Percentiles rank a stretch among this genome's conserved stretches.
Conservation (phyloP, 2,797 vertebrate genomes). For the Poliocrania exsul region DNA sequence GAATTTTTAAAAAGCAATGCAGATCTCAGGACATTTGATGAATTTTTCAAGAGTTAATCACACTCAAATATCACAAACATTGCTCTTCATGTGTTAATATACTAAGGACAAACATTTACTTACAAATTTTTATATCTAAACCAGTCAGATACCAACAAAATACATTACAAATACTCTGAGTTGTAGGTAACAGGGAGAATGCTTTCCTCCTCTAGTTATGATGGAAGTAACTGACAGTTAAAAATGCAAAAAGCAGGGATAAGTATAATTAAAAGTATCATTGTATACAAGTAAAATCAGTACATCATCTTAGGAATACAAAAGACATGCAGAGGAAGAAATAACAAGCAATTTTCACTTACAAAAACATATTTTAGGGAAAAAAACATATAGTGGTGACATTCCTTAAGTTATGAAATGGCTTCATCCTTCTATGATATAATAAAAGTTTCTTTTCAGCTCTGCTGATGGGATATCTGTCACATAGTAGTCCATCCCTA, state of each 20-base stretch:
- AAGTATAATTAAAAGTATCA: background rate
- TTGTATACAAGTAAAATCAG: background rate
- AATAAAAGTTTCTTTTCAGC: background rate
- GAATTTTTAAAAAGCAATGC: slow-evolving; percentile 74
- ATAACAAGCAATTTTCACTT: background rate
- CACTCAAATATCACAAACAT: slow-evolving; percentile 52
- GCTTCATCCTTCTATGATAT: background rate
- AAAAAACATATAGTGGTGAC: background rate
- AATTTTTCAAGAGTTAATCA: slow-evolving; percentile 76
- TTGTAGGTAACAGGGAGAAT: background rate
- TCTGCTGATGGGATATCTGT: background rate
- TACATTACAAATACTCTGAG: slow-evolving; percentile 4
- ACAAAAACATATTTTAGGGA: background rate
- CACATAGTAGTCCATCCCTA: background rate
- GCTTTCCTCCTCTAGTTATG: background rate
- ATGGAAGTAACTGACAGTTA: background rate
- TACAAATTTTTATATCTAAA: slow-evolving; percentile 53
- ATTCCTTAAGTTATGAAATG: background rate
- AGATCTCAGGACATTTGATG: slow-evolving; percentile 68
- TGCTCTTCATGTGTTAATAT: slow-evolving; percentile 54
- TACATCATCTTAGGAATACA: background rate
- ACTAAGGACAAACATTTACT: slow-evolving; percentile 67
- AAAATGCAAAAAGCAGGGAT: background rate
- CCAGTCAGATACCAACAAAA: slow-evolving; percentile 11
- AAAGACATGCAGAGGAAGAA: background rate